Evolutionary conservation across 1,140 invertebrate species (phyloP), one percentile per base, ranked within the genome.

Genomic region (Ephestia elutella): DNA sequence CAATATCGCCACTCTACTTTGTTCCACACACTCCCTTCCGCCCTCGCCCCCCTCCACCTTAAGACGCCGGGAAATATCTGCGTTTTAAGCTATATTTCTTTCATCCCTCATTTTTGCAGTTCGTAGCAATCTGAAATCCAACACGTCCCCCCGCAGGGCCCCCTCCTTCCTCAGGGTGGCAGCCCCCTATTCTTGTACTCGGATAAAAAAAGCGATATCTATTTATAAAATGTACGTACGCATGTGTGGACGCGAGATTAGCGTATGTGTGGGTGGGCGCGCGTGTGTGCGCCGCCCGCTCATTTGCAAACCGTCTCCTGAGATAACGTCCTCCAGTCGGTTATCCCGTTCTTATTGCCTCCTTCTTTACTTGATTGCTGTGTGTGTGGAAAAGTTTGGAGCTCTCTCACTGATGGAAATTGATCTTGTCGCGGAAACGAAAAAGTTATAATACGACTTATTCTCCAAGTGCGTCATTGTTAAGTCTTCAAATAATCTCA

Each of bases 51-150:
- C 56, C 70, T 66, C 73, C 82, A 77, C 78, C 85, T 87, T 83
- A 86, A 88, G 85, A 88, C 80, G 83, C 80, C 85, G 82, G 80
- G 85, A 89, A 89, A 87, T 89, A 89, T 89, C 87, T 89, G 86
- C 87, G 89, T 90, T 89, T 90, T 90, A 90, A 90, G 89, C 87
- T 90, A 90, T 90, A 90, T 90, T 90, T 90, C 89, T 90, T 90
- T 90, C 89, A 90, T 90, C 89, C 89, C 89, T 90, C 89, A 90
- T 90, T 90, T 90, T 89, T 90, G 87, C 87, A 90, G 88, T 89
- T 87, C 85, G 88, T 87, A 89, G 88, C 88, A 89, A 90, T 90
- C 89, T 89, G 85, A 84, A 89, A 83, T 84, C 84, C 78, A 87
- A 88, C 80, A 86, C 83, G 78, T 86, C 82, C 78, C n/a, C 80